Evolutionary conservation across 2,888 invertebrate species (phyloP).

Genomic region (Acrobasis repandana): DNA sequence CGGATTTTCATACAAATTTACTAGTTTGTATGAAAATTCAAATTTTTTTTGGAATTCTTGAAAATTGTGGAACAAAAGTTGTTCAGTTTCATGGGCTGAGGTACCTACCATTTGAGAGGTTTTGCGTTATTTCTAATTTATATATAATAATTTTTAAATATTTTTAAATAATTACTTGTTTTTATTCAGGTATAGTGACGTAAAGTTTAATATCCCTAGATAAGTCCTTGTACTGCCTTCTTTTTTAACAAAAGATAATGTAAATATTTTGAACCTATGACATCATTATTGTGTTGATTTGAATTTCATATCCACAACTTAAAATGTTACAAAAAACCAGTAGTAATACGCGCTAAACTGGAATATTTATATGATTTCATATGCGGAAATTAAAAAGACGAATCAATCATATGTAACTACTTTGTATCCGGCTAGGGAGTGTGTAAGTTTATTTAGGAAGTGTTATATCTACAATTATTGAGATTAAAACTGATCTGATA

Average conservation of each 20-base stretch:
- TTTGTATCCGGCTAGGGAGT: conserved; percentile 71
- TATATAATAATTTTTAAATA: too few species aligned
- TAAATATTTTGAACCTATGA: background rate
- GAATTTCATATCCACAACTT: conserved; percentile 13
- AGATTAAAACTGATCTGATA: conserved; percentile 61
- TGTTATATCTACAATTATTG: conserved; percentile 57
- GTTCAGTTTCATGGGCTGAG: too few species aligned
- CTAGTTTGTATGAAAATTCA: too few species aligned
- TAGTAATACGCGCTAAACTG: conserved; percentile 42
- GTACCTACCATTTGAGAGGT: too few species aligned
- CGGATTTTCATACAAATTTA: too few species aligned
- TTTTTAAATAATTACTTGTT: too few species aligned
- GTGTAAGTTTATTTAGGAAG: conserved; percentile 73
- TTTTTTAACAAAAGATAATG: background rate
- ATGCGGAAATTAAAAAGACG: conserved; percentile 67
- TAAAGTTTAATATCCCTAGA: too few species aligned
- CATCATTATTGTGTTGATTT: conserved; percentile 14
- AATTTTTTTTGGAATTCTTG: too few species aligned
- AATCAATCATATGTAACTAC: conserved; percentile 58
- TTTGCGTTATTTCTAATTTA: background rate
- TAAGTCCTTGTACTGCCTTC: too few species aligned
- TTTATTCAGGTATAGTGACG: too few species aligned
- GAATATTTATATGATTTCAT: conserved; percentile 63
- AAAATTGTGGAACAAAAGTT: too few species aligned
- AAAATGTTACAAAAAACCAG: conserved; percentile 8